A percentile compares a stretch with the other conserved stretches of the same genome.
Conservation (phyloP, 2,797 vertebrate species). For the Gymnocypris eckloni region DNA sequence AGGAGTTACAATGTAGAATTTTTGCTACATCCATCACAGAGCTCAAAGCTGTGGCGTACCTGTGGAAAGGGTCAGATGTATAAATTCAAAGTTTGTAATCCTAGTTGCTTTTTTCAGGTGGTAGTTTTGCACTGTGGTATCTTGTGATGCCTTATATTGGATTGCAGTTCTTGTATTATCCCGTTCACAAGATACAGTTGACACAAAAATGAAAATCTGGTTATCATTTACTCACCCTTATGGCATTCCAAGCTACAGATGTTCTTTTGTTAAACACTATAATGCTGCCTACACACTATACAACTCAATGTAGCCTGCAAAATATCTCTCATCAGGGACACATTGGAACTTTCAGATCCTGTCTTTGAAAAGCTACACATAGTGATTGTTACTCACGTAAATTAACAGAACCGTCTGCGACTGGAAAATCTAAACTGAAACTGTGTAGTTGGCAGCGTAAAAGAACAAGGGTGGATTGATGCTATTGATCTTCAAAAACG, state of each 20-base stretch:
- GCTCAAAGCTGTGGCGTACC: conserved; percentile 80
- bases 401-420: not conserved
- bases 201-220: not conserved
- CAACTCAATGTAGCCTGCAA: not conserved
- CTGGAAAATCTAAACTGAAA: not conserved
- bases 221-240: not conserved
- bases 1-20: conserved; percentile 78
- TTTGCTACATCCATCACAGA: conserved; percentile 73
- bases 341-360: not conserved
- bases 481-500: not conserved
- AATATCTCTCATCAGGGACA: not conserved
- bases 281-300: not conserved
- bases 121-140: not conserved
- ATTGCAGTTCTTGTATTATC: not conserved
- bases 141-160: not conserved
- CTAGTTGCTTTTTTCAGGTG: not conserved
- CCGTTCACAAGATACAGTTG: not conserved
- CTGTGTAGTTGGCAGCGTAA: not conserved
- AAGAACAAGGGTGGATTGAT: not conserved
- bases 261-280: not conserved
- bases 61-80: conserved; percentile 45
- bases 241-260: not conserved
- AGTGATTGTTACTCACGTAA: not conserved
- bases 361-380: not conserved
- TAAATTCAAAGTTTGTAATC: not conserved